Evolutionary conservation across 1,140 invertebrate genomes (phyloP).

Genomic region (Chrysoperla carnea): DNA sequence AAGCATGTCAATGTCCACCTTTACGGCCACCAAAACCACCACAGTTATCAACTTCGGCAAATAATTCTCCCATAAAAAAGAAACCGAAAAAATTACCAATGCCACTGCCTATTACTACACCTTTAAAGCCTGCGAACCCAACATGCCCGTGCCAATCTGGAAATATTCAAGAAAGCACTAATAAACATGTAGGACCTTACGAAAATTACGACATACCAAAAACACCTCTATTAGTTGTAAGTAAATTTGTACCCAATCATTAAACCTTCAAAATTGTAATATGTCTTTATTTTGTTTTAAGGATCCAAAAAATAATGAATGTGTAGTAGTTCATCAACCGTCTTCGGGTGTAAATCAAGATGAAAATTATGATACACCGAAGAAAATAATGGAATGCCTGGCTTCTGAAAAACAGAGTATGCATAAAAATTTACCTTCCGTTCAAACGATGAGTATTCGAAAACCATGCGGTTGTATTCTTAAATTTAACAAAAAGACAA

Average conservation of each 20-base stretch:
- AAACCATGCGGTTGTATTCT: constrained; percentile 41
- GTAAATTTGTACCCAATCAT: constrained; percentile 6
- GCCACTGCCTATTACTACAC: constrained; percentile 27
- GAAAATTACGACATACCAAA: constrained; percentile 66
- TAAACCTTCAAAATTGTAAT: too few relatives aligned
- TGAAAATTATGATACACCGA: constrained; percentile 57
- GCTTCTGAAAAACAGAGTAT: constrained; percentile 25
- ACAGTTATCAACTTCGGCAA: constrained; percentile 24
- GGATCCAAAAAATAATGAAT: too few relatives aligned
- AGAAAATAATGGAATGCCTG: constrained; percentile 51
- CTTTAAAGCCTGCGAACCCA: constrained; percentile 15
- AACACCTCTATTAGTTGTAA: constrained; percentile 30
- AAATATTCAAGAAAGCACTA: constrained; percentile 6
- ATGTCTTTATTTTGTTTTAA: too few relatives aligned
- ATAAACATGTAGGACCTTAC: constrained; percentile 33
- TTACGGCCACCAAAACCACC: constrained; percentile 36
- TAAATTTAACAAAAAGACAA: constrained; percentile 29
- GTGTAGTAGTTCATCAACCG: too few relatives aligned
- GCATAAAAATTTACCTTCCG: constrained; percentile 20
- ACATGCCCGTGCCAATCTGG: background rate
- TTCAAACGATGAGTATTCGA: constrained; percentile 29
- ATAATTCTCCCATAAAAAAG: constrained; percentile 16
- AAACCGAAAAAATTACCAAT: constrained; percentile 37
- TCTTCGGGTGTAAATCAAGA: constrained; percentile 3
- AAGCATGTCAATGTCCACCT: constrained; percentile 21